phyloP scores from a whole-genome alignment of 2,888 invertebrate species.

The Julus scanicus region DNA sequence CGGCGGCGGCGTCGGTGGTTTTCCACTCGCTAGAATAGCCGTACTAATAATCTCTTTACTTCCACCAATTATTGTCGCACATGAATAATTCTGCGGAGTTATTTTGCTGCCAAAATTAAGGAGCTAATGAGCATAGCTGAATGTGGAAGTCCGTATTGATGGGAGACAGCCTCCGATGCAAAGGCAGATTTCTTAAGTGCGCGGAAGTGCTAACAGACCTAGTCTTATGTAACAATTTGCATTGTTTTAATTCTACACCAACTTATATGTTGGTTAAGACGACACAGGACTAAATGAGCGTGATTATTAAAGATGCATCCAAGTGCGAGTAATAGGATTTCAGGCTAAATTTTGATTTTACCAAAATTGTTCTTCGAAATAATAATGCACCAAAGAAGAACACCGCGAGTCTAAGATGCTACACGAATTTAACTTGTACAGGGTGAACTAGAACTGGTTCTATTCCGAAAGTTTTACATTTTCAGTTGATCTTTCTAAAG shows the following conservation, averaged over 20 bases:
- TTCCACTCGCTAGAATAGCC: conserved; percentile 2
- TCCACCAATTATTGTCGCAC: conserved; percentile 32
- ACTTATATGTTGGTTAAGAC: conserved; percentile 10
- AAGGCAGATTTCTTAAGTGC: background rate
- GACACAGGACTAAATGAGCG: background rate
- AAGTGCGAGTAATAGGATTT: conserved; percentile 35
- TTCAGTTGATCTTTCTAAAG: no score
- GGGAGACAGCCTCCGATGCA: background rate
- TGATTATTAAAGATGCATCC: conserved; percentile 25
- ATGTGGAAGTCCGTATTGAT: background rate
- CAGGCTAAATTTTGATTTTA: conserved; percentile 6
- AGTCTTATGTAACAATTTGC: conserved; percentile 16
- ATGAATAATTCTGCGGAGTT: conserved; percentile 37
- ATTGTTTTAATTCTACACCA: background rate
- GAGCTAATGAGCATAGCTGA: conserved; percentile 9
- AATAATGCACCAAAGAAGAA: background rate
- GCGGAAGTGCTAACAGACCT: background rate
- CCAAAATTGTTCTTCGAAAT: background rate
- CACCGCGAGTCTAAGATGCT: no score
- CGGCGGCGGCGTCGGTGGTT: background rate
- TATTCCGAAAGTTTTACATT: no score
- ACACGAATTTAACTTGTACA: no score
- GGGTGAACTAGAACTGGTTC: no score
- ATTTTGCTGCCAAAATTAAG: background rate
- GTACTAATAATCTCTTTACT: conserved; percentile 11